Conservation (phyloP, 2,797 vertebrate species). For the Rhinogobio ventralis region DNA sequence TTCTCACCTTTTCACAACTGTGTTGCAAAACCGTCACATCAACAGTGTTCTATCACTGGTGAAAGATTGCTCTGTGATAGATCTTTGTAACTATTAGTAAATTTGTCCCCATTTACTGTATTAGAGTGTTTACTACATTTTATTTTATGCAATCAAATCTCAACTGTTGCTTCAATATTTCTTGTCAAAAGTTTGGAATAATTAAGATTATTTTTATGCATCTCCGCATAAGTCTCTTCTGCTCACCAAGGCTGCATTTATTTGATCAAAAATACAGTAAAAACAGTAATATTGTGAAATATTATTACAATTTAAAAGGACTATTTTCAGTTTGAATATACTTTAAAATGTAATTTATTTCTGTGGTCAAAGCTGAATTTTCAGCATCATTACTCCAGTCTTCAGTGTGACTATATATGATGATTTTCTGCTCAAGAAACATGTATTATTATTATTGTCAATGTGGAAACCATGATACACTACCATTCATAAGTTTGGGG, state of each 20-base stretch:
- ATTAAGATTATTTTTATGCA: too few relatives aligned
- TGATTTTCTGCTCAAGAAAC: background rate
- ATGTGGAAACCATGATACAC: background rate
- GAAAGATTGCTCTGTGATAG: background rate
- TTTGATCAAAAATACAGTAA: background rate
- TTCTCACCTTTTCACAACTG: constrained; percentile 65
- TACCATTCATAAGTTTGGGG: background rate
- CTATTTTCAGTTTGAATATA: background rate
- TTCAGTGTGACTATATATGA: background rate
- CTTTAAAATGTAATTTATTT: background rate
- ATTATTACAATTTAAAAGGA: background rate
- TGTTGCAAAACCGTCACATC: background rate
- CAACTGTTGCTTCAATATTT: background rate
- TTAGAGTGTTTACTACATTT: background rate
- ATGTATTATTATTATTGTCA: background rate
- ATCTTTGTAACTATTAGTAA: too few relatives aligned
- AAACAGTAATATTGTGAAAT: background rate
- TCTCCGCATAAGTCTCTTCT: too few relatives aligned
- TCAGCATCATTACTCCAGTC: too few relatives aligned
- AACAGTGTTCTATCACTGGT: background rate
- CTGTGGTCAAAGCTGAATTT: background rate
- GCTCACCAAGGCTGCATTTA: background rate
- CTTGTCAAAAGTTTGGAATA: background rate
- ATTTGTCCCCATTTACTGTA: background rate
- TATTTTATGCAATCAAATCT: background rate